Evolutionary conservation across 2,113 vertebrate genomes (phyloP).

Genomic region (Bombycilla garrulus): DNA sequence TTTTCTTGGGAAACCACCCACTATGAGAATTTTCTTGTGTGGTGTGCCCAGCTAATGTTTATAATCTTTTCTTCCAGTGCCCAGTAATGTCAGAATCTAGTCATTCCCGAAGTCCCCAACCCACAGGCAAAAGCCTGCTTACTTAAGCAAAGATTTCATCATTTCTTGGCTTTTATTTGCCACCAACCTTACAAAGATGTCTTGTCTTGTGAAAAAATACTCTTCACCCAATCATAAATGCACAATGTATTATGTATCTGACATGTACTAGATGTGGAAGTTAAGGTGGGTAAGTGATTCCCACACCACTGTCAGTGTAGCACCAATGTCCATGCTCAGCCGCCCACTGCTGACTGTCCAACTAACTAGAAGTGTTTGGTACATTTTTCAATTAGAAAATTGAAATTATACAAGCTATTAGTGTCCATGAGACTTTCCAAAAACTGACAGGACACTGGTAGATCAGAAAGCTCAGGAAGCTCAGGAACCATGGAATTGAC

Average conservation of each 20-base stretch:
- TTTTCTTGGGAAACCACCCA: background rate
- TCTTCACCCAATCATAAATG: background rate
- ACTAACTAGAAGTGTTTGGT: background rate
- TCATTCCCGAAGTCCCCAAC: background rate
- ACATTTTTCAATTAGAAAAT: background rate
- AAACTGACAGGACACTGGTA: background rate
- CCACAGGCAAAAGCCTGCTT: background rate
- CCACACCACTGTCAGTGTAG: background rate
- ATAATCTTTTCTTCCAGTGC: background rate
- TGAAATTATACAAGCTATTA: background rate
- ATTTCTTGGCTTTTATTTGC: background rate
- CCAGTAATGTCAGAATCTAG: background rate
- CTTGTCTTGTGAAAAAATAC: background rate
- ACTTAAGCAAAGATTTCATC: background rate
- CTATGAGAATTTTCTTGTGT: background rate
- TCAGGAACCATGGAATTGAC: background rate
- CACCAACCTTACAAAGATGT: background rate
- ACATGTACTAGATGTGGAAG: background rate
- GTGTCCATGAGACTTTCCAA: background rate
- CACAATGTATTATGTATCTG: background rate
- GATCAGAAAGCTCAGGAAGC: background rate
- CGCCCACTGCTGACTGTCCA: background rate
- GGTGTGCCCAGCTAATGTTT: background rate
- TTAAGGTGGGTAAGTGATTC: background rate
- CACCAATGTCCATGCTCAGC: background rate